Evolutionary conservation across 2,888 invertebrate genomes (phyloP).

Genomic region (Dryobota labecula): DNA sequence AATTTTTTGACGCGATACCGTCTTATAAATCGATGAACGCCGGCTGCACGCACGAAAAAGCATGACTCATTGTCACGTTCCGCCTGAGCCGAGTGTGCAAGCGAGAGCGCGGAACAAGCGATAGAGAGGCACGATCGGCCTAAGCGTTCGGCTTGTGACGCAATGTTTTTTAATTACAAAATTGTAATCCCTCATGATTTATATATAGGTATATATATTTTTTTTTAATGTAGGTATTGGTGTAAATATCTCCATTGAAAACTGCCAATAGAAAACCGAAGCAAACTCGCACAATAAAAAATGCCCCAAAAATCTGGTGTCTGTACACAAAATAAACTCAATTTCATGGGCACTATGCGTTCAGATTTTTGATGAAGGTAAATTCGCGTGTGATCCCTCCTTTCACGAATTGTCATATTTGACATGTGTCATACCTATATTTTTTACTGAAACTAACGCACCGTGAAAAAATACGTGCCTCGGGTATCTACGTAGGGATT

Average conservation of each 20-base stretch:
- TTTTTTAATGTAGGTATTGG: too few species aligned
- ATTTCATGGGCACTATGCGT: background rate
- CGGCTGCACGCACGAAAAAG: too few species aligned
- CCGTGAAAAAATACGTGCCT: background rate
- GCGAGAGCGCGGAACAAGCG: too few species aligned
- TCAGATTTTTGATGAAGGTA: constrained; percentile 2
- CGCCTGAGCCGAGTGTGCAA: too few species aligned
- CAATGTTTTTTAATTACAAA: too few species aligned
- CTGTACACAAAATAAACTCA: background rate
- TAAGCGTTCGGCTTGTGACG: too few species aligned
- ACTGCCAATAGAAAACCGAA: background rate
- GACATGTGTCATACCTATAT: background rate
- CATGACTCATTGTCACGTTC: too few species aligned
- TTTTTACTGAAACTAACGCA: constrained; percentile 1
- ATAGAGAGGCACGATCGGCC: too few species aligned
- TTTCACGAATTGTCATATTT: constrained; percentile 1
- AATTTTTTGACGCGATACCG: too few species aligned
- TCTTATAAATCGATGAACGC: too few species aligned
- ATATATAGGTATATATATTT: too few species aligned
- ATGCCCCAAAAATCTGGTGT: background rate
- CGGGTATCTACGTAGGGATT: background rate
- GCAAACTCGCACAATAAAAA: background rate
- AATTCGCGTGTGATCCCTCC: background rate
- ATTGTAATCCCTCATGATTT: too few species aligned
- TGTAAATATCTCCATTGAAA: background rate